Base-by-base conservation (phyloP, 1,140 invertebrate species). In the Aphelinus certus region DNA sequence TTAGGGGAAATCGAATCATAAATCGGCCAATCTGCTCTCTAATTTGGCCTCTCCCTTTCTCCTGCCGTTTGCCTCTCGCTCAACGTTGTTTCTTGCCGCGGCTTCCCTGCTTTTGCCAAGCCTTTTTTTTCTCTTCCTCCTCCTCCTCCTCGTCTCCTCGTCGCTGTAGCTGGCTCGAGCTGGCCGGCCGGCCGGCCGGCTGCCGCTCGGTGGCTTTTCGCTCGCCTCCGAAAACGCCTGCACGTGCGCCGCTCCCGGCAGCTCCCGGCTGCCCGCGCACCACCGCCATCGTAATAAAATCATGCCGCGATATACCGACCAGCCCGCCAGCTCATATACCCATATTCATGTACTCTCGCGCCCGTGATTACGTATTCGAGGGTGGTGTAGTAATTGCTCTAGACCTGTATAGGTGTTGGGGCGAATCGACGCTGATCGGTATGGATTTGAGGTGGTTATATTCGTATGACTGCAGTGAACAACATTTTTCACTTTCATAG, bases 221-320 rank as follows among this genome's bases (percentile, higher is more conserved):
- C 45, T 65, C 71, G 62, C 53, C 71, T 63, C 42, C 49, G 42
- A 68, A 74, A 69, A 69, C 53, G 49, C 66, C 43, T 56, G 66
- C 66, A 63, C 73, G 73, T 69, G 71, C 71, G 61, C 64, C 60
- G 65, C 66, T 51, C 71, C 62, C 47, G 62, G 61, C 64, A 53
- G 65, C 66, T 51, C 71, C 62, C 47, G 62, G 26, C 26, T 26
- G 26, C 26, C 26, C 26, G 26, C 26, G 26, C 26, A 26, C 26
- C 26, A 26, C 26, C 26, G 26, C 26, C 26, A 26, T 26, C 26
- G 26, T 26, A 26, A 26, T 26, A 26, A 26, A 26, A 26, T 26
- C 26, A 26, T 26, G 26, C 26, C 26, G 26, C 26, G 26, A 26
- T 26, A 26, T 26, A 26, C 26, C 26, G 26, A 26, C 26, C 26